Evolutionary conservation across 64 coral and sea anemone genomes (phyloP).

Genomic region (Trachythela sp.): DNA sequence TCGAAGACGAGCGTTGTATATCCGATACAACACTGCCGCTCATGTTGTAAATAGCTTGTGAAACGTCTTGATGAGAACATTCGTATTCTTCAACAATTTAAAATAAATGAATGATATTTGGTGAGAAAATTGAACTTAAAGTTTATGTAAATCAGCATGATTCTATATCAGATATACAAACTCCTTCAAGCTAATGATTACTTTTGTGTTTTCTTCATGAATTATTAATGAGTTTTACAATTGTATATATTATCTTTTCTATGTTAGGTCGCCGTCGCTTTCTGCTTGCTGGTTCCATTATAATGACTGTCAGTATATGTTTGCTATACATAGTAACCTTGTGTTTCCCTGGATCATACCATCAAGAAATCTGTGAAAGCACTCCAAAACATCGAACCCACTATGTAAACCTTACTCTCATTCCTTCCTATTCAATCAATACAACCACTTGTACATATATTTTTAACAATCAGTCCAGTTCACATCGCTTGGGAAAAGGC

Average conservation of each 20-base stretch:
- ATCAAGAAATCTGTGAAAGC: slow-evolving; percentile 51
- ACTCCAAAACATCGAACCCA: background rate
- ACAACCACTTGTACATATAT: background rate
- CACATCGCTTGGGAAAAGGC: background rate
- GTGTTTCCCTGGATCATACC: slow-evolving; percentile 41
- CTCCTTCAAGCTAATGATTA: no score
- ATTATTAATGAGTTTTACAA: no score
- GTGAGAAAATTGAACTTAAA: no score
- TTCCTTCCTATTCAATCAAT: background rate
- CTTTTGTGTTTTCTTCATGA: no score
- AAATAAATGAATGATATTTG: no score
- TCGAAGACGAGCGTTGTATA: no score
- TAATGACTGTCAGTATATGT: slow-evolving; percentile 68
- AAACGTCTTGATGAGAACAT: no score
- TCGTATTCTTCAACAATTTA: no score
- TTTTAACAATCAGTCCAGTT: background rate
- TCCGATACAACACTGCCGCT: no score
- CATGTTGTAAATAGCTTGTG: no score
- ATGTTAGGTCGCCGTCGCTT: slow-evolving; percentile 74
- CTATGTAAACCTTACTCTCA: background rate
- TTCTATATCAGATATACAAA: no score
- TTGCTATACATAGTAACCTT: slow-evolving; percentile 50
- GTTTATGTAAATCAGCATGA: no score
- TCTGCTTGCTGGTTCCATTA: slow-evolving; percentile 61
- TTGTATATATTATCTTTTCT: background rate